Conservation (phyloP, 2,888 invertebrate species). For the Pachycephus smyrnensis region DNA sequence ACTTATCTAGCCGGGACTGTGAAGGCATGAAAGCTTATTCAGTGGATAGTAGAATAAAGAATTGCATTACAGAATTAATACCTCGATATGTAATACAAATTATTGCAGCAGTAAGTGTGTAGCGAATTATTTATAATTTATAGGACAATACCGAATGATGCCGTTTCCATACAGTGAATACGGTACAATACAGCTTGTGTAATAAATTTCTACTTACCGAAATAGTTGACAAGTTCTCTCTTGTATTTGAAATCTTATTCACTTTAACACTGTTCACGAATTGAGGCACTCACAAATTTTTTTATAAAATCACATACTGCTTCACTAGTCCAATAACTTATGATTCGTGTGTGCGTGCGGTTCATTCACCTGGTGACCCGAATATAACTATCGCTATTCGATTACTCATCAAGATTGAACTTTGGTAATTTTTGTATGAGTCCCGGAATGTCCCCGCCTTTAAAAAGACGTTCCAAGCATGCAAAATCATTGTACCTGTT, state of each 20-base stretch:
- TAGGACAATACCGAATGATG: background rate
- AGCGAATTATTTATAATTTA: background rate
- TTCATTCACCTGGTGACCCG: background rate
- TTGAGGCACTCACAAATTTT: background rate
- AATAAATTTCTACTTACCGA: background rate
- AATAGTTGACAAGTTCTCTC: background rate
- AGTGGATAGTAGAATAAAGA: background rate
- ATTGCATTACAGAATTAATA: too few relatives aligned
- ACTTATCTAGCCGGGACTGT: background rate
- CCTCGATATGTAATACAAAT: too few relatives aligned
- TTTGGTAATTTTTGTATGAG: background rate
- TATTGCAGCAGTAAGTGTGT: too few relatives aligned
- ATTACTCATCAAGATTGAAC: background rate
- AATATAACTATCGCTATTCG: background rate
- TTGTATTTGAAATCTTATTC: background rate
- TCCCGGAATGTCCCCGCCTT: background rate
- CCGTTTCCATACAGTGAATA: background rate
- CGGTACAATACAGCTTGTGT: background rate
- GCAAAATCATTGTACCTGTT: slow-evolving; percentile 73
- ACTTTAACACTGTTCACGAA: background rate
- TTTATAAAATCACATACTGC: background rate
- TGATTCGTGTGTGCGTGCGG: background rate
- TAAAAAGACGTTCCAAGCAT: background rate
- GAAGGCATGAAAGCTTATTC: background rate
- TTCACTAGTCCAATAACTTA: background rate